Percentiles rank a stretch among this genome's conserved stretches.
Evolutionary conservation across 2,113 vertebrate genomes (phyloP).

Genomic region (Chaetorhynchus papuensis): DNA sequence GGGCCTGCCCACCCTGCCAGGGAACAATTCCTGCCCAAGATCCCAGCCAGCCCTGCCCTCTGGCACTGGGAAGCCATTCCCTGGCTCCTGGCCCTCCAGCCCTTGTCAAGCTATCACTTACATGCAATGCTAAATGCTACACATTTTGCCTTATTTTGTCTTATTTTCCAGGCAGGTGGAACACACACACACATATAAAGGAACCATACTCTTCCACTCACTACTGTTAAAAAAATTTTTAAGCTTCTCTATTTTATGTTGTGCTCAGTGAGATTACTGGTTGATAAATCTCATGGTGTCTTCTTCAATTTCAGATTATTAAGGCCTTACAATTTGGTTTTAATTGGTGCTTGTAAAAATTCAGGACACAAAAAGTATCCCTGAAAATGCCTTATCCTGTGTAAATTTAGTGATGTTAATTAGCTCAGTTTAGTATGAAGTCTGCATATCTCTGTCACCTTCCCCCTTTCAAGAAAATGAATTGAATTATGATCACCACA

Average conservation of each 20-base stretch:
- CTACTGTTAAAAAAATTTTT: not conserved
- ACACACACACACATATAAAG: not conserved
- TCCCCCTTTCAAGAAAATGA: not conserved
- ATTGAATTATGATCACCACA: not conserved
- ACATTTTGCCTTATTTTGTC: not conserved
- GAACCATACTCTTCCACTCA: not conserved
- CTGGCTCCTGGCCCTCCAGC: not conserved
- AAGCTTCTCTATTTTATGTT: not conserved
- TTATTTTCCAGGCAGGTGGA: not conserved
- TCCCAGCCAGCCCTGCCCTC: not conserved
- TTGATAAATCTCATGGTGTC: not conserved
- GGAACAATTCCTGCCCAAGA: not conserved
- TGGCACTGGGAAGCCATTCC: not conserved
- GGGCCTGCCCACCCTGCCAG: not conserved
- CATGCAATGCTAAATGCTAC: not conserved
- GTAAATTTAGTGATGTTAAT: not conserved
- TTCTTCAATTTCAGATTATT: not conserved
- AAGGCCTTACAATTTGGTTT: not conserved
- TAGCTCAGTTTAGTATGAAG: not conserved
- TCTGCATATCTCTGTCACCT: not conserved
- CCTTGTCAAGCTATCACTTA: not conserved
- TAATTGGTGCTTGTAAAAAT: not conserved
- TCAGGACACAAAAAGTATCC: not conserved
- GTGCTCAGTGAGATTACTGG: not conserved
- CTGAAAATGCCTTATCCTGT: not conserved